Percentiles rank a stretch among this genome's conserved stretches.
Conservation (phyloP, 2,113 vertebrate genomes). For the Eulemur macaco region DNA sequence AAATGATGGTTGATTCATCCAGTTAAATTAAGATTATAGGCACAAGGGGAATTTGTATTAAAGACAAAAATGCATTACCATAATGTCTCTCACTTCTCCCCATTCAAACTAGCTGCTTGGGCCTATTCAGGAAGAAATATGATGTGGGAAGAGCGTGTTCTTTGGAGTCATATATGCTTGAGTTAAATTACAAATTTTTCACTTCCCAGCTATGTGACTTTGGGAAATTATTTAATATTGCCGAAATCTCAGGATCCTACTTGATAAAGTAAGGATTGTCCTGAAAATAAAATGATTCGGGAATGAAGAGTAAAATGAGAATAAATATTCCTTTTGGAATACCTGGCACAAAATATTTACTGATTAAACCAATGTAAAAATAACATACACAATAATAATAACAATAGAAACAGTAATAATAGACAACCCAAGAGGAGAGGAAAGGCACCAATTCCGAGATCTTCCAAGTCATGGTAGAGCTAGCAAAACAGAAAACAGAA, state of each 20-base stretch:
- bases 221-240: neutral
- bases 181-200: neutral
- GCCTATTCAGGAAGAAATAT: neutral
- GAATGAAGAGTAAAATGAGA: neutral
- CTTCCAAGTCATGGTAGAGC: neutral
- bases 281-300: neutral
- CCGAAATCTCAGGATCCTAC: neutral
- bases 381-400: neutral
- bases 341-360: neutral
- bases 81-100: neutral
- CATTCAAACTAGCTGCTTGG: neutral
- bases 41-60: neutral
- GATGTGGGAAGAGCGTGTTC: neutral
- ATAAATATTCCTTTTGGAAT: neutral
- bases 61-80: neutral
- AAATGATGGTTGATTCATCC: neutral
- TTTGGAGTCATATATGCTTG: neutral
- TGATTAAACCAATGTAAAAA: neutral
- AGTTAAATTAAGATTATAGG: neutral
- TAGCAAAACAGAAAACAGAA: neutral
- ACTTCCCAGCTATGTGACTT: neutral
- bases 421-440: neutral
- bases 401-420: neutral
- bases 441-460: neutral
- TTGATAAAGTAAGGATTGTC: neutral